Conservation (phyloP, 2,113 vertebrate genomes). For the Chlamydotis undulata region DNA sequence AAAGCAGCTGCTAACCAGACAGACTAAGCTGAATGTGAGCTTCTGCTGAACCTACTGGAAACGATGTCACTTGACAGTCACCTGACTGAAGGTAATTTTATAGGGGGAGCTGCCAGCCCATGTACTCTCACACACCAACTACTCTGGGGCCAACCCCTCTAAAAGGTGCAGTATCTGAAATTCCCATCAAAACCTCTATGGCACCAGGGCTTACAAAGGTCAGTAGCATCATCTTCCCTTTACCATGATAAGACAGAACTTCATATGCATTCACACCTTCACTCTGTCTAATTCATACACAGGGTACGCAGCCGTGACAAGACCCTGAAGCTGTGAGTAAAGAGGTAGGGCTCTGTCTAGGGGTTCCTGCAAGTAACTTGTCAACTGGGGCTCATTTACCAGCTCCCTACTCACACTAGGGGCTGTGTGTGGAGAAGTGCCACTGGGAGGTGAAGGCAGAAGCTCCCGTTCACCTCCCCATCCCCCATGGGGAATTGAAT, state of each 20-base stretch:
- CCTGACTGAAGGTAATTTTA: not conserved
- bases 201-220: not conserved
- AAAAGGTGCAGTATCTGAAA: not conserved
- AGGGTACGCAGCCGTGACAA: accelerated
- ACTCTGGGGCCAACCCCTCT: not conserved
- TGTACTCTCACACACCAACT: accelerated
- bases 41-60: slow-evolving; percentile 28
- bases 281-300: accelerated
- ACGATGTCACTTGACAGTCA: not conserved
- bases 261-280: not conserved
- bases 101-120: not conserved
- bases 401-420: not conserved
- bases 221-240: not conserved
- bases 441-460: not conserved
- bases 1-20: slow-evolving; percentile 56
- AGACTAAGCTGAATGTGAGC: not conserved
- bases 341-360: not conserved
- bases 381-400: not conserved
- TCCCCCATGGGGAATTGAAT: accelerated
- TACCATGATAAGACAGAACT: not conserved
- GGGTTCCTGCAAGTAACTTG: not conserved
- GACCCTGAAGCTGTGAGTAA: not conserved
- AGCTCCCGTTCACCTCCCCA: not conserved
- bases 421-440: not conserved
- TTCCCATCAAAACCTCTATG: not conserved